A percentile compares a stretch with the other conserved stretches of the same genome.
Evolutionary conservation across 1,140 invertebrate genomes (phyloP).

Genomic region (Oedothorax gibbosus): DNA sequence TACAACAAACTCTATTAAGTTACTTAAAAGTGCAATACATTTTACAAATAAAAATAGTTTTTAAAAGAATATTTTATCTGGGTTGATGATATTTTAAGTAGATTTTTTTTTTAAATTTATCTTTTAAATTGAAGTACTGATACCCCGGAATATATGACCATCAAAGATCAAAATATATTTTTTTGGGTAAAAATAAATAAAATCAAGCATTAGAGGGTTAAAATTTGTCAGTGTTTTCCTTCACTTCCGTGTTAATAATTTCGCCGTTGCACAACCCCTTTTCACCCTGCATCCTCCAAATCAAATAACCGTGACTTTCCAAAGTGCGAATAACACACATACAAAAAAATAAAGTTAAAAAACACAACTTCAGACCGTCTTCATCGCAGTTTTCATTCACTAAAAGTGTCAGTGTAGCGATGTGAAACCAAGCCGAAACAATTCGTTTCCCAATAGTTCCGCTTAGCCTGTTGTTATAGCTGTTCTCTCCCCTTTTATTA

Average conservation of each 20-base stretch:
- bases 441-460: slow-evolving; percentile 53
- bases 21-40: too few relatives aligned
- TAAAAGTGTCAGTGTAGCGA: slow-evolving; percentile 43
- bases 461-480: slow-evolving; percentile 54
- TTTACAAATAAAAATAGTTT: too few relatives aligned
- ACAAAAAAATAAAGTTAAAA: slow-evolving; percentile 9
- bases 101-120: too few relatives aligned
- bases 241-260: slow-evolving; percentile 24
- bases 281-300: slow-evolving; percentile 19
- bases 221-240: too few relatives aligned
- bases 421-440: slow-evolving; percentile 60
- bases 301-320: slow-evolving; percentile 37
- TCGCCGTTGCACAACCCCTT: slow-evolving; percentile 32
- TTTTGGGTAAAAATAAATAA: too few relatives aligned
- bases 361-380: slow-evolving; percentile 51
- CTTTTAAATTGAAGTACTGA: too few relatives aligned
- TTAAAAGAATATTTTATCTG: too few relatives aligned
- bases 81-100: too few relatives aligned
- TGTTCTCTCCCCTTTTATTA: slow-evolving; percentile 42
- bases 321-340: slow-evolving; percentile 6
- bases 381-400: slow-evolving; percentile 49
- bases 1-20: too few relatives aligned
- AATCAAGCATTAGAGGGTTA: too few relatives aligned
- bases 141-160: too few relatives aligned
- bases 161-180: too few relatives aligned